Evolutionary conservation across 2,888 invertebrate species (phyloP), one percentile per base, ranked within the genome.

Genomic region (Lymantria monacha): DNA sequence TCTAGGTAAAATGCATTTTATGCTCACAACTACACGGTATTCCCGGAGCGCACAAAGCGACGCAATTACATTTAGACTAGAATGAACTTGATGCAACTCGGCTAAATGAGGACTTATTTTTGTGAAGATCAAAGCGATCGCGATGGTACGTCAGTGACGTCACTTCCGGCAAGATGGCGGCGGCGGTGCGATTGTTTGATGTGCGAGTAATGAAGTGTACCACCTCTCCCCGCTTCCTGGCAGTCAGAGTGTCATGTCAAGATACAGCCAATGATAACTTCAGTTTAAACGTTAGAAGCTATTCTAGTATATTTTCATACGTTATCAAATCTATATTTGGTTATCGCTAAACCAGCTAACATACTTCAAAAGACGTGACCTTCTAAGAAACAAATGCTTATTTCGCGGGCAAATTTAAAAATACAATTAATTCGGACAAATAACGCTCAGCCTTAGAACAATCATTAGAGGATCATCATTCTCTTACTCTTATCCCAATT

Each of bases 141-240:
- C 66, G 70, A 70, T 70, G 71, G 73, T 72, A 76, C 81, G 82
- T 81, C 83, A 80, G 74, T 83, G 84, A 86, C 81, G 83, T 86
- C 83, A 87, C 85, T 83, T 90, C 90, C 90, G 87, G 76, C 82
- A 87, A 89, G 89, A 89, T 89, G 90, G 88, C 87, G 88, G 79
- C 82, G 76, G 70, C 74, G 73, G 75, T 72, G 70, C 81, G 86
- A 89, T 91, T 91, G 91, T 91, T 91, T 91, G 91, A 91, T 87
- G 87, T 85, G 81, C 84, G 85, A 85, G 91, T 91, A 91, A 92
- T 91, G 91, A 91, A 91, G 91, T 91, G 84, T 87, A 85, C 83
- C 85, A 84, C 79, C 83, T 82, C 87, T 83, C 85, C 76, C 79
- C 78, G 80, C 76, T 84, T 86, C 86, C 87, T 83, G 83, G 67